Evolutionary conservation across 2,797 vertebrate species (phyloP).

Genomic region (Buceros bicornis): DNA sequence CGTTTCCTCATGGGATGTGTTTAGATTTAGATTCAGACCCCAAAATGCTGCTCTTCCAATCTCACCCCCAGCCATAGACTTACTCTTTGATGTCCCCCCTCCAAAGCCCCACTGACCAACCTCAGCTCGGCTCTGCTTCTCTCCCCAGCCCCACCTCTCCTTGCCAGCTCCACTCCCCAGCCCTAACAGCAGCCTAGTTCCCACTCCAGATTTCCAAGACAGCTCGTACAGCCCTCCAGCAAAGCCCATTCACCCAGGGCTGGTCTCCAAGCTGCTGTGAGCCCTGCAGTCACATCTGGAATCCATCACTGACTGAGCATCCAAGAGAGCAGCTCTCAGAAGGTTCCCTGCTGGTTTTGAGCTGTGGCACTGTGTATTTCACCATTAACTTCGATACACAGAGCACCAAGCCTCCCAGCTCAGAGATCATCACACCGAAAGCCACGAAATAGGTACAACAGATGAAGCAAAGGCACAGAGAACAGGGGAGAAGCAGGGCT

Average conservation of each 20-base stretch:
- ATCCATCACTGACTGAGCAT: not conserved
- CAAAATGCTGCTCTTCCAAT: not conserved
- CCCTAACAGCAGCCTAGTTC: not conserved
- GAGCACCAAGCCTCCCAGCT: not conserved
- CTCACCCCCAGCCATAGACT: not conserved
- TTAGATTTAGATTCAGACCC: not conserved
- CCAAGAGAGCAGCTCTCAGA: not conserved
- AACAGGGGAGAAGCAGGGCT: not conserved
- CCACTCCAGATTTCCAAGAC: not conserved
- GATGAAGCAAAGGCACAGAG: not conserved
- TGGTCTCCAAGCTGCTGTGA: not conserved
- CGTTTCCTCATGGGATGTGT: not conserved
- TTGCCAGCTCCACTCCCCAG: not conserved
- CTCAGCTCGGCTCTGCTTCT: not conserved
- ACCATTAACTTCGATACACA: not conserved
- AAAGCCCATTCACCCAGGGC: not conserved
- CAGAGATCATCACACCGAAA: not conserved
- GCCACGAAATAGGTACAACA: not conserved
- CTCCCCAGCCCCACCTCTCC: not conserved
- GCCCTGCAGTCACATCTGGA: not conserved
- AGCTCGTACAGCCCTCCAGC: not conserved
- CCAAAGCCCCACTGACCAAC: not conserved
- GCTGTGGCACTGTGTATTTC: not conserved
- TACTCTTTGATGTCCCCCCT: not conserved
- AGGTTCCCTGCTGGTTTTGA: not conserved